phyloP scores from a whole-genome alignment of 2,113 vertebrate species.

The Corythornis cristatus region DNA sequence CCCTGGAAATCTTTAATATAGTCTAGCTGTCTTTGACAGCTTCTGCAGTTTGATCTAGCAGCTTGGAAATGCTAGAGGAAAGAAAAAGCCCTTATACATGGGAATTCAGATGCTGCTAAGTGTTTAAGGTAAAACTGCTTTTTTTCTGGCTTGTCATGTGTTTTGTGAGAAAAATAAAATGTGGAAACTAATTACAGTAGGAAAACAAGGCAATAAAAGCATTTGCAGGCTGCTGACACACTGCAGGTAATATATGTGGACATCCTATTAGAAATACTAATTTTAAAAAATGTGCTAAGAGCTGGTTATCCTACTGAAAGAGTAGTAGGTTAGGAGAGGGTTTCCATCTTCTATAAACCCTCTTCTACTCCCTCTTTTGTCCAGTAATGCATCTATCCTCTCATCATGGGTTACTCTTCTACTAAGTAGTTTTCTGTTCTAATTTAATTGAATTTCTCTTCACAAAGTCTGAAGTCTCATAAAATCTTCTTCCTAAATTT shows the following conservation, averaged over 20 bases:
- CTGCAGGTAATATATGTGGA: neutral
- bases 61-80: neutral
- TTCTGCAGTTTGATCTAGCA: neutral
- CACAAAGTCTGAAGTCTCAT: neutral
- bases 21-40: neutral
- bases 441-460: neutral
- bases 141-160: neutral
- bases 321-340: neutral
- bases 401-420: neutral
- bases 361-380: neutral
- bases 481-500: neutral
- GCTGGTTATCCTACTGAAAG: neutral
- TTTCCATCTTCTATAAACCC: neutral
- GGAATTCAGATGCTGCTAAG: neutral
- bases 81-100: neutral
- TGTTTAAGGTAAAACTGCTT: neutral
- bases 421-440: neutral
- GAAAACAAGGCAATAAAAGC: neutral
- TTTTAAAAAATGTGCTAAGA: neutral
- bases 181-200: neutral
- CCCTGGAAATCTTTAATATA: neutral
- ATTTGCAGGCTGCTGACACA: neutral
- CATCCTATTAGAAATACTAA: neutral
- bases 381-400: neutral
- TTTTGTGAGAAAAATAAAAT: neutral